Evolutionary conservation across 1,140 invertebrate genomes (phyloP).

Genomic region (Trinorchestia longiramus): DNA sequence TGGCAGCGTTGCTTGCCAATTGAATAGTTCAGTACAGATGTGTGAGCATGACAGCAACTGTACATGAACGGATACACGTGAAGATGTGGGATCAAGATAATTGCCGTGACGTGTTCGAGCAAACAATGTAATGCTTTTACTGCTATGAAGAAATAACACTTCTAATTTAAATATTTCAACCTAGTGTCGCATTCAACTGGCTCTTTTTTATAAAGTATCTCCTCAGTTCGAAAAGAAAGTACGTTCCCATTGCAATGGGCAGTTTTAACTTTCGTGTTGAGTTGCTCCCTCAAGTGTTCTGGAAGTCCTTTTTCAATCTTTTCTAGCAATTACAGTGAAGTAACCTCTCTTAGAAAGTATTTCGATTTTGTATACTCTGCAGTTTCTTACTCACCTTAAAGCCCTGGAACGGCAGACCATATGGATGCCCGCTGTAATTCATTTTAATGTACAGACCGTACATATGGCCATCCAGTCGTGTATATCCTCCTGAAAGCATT

Average conservation of each 20-base stretch:
- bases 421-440: neutral
- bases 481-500: neutral
- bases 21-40: neutral
- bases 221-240: neutral
- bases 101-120: neutral
- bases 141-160: neutral
- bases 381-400: neutral
- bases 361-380: neutral
- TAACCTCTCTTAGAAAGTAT: neutral
- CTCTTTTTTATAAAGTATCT: neutral
- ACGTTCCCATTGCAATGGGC: neutral
- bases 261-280: neutral
- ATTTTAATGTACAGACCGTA: conserved; percentile 6
- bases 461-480: neutral
- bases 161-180: neutral
- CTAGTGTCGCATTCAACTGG: neutral
- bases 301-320: neutral
- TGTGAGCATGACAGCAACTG: neutral
- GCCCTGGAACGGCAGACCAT: neutral
- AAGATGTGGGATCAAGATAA: neutral
- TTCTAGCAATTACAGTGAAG: neutral
- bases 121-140: neutral
- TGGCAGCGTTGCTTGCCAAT: no score
- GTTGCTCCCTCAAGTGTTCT: neutral
- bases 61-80: no score